Percentiles rank a stretch among this genome's conserved stretches.
phyloP scores from a whole-genome alignment of 2,888 invertebrate genomes.

The Pomacea canaliculata region DNA sequence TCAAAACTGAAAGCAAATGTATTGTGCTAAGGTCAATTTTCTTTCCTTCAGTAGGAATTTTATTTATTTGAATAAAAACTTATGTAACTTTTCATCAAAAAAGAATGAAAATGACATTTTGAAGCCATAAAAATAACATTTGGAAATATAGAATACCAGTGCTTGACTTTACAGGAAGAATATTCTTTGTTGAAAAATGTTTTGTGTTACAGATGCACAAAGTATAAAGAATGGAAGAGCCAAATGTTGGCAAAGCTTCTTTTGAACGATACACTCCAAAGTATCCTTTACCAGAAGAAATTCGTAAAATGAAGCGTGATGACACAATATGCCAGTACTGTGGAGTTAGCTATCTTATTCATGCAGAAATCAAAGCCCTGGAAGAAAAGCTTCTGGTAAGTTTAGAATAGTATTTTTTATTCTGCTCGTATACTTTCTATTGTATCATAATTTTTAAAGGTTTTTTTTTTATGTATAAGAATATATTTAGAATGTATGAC shows the following conservation, averaged over 20 bases:
- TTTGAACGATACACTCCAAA: slow-evolving; percentile 49
- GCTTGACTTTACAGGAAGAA: no score
- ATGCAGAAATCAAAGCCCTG: slow-evolving; percentile 69
- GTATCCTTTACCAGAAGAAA: slow-evolving; percentile 68
- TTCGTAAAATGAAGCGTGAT: slow-evolving; percentile 64
- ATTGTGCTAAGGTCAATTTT: no score
- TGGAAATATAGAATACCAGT: no score
- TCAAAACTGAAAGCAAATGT: no score
- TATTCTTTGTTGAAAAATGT: no score
- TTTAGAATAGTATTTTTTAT: not conserved
- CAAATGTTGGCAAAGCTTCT: slow-evolving; percentile 1
- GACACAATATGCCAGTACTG: slow-evolving; percentile 68
- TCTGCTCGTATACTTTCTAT: not conserved
- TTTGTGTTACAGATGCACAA: slow-evolving; percentile 5
- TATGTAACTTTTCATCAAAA: no score
- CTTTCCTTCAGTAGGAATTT: no score
- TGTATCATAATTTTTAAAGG: not conserved
- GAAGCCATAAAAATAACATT: no score
- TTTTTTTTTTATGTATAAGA: no score
- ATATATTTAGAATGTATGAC: no score
- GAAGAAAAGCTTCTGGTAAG: slow-evolving; percentile 61
- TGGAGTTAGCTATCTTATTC: slow-evolving; percentile 70
- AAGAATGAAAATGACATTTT: no score
- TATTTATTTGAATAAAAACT: no score
- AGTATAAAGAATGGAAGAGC: slow-evolving; percentile 8